Conservation (phyloP, 2,888 invertebrate species). For the Leptopilina syphax region DNA sequence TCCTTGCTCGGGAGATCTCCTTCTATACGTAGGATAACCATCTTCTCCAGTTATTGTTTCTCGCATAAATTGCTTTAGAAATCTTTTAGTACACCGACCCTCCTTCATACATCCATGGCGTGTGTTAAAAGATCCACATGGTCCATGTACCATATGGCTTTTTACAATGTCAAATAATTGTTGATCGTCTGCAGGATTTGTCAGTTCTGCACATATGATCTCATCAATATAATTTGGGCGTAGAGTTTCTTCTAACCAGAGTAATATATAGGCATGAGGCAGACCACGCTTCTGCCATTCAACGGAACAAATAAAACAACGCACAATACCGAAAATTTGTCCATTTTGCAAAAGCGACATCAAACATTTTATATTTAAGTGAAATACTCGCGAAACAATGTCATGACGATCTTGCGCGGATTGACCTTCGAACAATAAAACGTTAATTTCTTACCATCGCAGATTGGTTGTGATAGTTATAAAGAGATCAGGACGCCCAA, state of each 20-base stretch:
- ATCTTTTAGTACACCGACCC: conserved; percentile 70
- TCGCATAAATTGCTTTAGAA: conserved; percentile 61
- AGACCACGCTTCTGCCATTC: too few species aligned
- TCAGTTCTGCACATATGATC: conserved; percentile 70
- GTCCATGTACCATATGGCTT: conserved; percentile 67
- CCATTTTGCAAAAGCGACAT: too few species aligned
- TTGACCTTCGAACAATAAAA: background rate
- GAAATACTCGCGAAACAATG: too few species aligned
- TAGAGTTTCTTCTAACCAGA: conserved; percentile 48
- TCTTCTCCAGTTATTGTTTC: conserved; percentile 64
- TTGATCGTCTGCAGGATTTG: conserved; percentile 64
- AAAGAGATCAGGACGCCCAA: conserved; percentile 70
- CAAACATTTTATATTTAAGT: too few species aligned
- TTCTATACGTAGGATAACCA: conserved; percentile 69
- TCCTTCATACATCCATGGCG: conserved; percentile 72
- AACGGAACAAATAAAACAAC: too few species aligned
- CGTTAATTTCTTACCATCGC: conserved; percentile 51
- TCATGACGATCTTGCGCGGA: background rate
- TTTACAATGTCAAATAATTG: conserved; percentile 57
- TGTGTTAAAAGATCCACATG: conserved; percentile 67
- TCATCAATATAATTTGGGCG: conserved; percentile 61
- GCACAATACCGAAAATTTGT: too few species aligned
- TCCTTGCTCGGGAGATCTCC: conserved; percentile 55
- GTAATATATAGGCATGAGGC: conserved; percentile 22
- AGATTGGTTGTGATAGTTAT: background rate